Percentiles rank a stretch among this genome's conserved stretches.
These are phyloP conservation scores for Brenthis ino DNA, from an alignment of 2,888 invertebrate species.

Conservation along the genomic window DNA sequence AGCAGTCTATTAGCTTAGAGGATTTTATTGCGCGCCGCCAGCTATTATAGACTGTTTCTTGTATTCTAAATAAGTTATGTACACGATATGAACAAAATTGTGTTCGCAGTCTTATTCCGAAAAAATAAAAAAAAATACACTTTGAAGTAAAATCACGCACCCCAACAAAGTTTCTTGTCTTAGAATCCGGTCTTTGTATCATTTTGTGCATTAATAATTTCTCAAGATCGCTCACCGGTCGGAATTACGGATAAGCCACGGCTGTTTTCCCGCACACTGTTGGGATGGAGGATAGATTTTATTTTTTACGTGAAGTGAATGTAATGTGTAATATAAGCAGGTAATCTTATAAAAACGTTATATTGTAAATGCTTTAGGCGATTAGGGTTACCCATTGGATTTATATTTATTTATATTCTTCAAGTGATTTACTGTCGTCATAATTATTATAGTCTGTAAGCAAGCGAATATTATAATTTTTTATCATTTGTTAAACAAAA, in stretches of 20 bases:
- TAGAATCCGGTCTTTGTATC: slow-evolving; percentile 54
- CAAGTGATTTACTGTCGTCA: background rate
- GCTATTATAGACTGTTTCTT: slow-evolving; percentile 49
- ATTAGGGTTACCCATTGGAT: background rate
- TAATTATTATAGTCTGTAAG: no score
- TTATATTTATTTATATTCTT: slow-evolving; percentile 1
- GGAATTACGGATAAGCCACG: slow-evolving; percentile 64
- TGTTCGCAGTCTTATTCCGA: slow-evolving; percentile 53
- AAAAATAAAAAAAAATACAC: slow-evolving; percentile 54
- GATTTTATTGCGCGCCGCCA: slow-evolving; percentile 46
- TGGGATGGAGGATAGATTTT: slow-evolving; percentile 64
- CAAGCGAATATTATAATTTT: no score
- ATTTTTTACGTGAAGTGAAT: slow-evolving; percentile 76
- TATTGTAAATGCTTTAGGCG: slow-evolving; percentile 5
- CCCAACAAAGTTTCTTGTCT: slow-evolving; percentile 62
- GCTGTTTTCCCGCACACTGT: slow-evolving; percentile 68
- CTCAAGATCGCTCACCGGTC: slow-evolving; percentile 55
- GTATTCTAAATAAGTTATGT: slow-evolving; percentile 51
- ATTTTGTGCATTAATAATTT: slow-evolving; percentile 74
- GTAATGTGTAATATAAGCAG: slow-evolving; percentile 55
- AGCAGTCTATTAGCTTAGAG: slow-evolving; percentile 50
- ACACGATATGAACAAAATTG: slow-evolving; percentile 57
- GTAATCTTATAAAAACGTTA: slow-evolving; percentile 23
- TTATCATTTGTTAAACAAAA: no score
- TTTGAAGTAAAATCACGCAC: slow-evolving; percentile 71